A percentile compares a stretch with the other conserved stretches of the same genome.
Evolutionary conservation across 1,140 invertebrate species (phyloP).

Genomic region (Limonius californicus): DNA sequence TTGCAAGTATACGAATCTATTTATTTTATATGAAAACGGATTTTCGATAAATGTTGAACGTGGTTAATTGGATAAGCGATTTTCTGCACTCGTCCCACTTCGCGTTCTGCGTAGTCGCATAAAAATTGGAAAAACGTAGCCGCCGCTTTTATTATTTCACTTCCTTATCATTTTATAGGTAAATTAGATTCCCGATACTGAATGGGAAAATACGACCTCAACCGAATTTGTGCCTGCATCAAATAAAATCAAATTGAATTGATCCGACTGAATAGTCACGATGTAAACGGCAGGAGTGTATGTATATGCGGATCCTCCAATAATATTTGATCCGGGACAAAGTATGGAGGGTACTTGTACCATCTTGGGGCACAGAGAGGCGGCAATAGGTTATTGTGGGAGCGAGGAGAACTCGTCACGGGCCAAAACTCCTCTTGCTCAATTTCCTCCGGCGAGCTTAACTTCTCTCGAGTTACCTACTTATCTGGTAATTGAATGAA

Average conservation of each 20-base stretch:
- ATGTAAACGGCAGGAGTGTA: neutral
- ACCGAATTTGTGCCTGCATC: conserved; percentile 8
- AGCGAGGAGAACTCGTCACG: no score
- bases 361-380: no score
- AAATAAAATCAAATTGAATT: conserved; percentile 13
- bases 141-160: conserved; percentile 1
- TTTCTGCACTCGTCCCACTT: neutral
- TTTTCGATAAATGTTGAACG: neutral
- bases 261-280: conserved; percentile 11
- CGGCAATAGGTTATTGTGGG: no score
- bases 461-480: neutral
- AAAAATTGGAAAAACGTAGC: neutral
- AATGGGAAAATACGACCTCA: conserved; percentile 11
- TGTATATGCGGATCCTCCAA: neutral
- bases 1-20: no score
- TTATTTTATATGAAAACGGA: no score
- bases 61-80: neutral
- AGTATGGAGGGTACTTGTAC: conserved; percentile 1
- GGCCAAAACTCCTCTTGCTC: no score
- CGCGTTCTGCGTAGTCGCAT: neutral
- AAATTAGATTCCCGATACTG: conserved; percentile 10
- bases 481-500: conserved; percentile 23
- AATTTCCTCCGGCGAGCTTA: no score
- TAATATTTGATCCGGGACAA: conserved; percentile 6
- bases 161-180: conserved; percentile 10